Percentiles rank a stretch among this genome's conserved stretches.
Conservation (phyloP, 1,140 invertebrate species). For the Aphelinus atriplicis region DNA sequence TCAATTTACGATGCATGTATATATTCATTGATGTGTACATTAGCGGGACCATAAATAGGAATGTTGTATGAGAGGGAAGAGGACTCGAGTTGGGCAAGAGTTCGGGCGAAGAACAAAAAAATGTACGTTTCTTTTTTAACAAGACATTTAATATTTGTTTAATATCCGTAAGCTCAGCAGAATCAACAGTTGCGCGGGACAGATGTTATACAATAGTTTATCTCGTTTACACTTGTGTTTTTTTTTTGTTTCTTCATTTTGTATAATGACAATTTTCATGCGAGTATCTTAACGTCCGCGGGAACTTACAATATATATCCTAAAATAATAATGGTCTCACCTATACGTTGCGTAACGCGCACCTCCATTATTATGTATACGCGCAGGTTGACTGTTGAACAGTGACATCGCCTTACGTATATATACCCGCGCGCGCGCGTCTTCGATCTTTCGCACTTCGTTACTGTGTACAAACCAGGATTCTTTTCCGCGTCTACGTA, state of each 20-base stretch:
- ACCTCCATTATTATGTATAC: slow-evolving; percentile 39
- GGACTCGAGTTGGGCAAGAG: too few species aligned
- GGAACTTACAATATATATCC: slow-evolving; percentile 46
- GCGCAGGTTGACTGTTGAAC: slow-evolving; percentile 46
- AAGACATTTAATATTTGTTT: slow-evolving; percentile 63
- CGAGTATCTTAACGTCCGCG: slow-evolving; percentile 51
- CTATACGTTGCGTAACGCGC: slow-evolving; percentile 44
- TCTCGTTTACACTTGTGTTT: slow-evolving; percentile 1
- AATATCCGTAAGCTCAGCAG: slow-evolving; percentile 62
- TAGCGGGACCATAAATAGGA: too few species aligned
- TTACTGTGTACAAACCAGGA: slow-evolving; percentile 19
- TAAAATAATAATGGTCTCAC: slow-evolving; percentile 50
- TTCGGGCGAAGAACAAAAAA: not conserved
- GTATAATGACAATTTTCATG: slow-evolving; percentile 40
- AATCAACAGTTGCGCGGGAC: slow-evolving; percentile 61
- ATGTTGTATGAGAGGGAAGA: too few species aligned
- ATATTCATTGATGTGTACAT: too few species aligned
- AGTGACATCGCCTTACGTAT: slow-evolving; percentile 39
- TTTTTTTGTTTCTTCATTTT: slow-evolving; percentile 21
- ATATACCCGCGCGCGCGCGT: slow-evolving; percentile 9
- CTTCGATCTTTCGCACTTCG: not conserved
- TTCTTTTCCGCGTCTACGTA: slow-evolving; percentile 19
- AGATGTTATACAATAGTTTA: slow-evolving; percentile 52
- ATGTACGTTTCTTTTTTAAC: slow-evolving; percentile 52
- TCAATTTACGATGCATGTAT: too few species aligned